phyloP scores from a whole-genome alignment of 2,797 vertebrate genomes.

The Bradypus variegatus region DNA sequence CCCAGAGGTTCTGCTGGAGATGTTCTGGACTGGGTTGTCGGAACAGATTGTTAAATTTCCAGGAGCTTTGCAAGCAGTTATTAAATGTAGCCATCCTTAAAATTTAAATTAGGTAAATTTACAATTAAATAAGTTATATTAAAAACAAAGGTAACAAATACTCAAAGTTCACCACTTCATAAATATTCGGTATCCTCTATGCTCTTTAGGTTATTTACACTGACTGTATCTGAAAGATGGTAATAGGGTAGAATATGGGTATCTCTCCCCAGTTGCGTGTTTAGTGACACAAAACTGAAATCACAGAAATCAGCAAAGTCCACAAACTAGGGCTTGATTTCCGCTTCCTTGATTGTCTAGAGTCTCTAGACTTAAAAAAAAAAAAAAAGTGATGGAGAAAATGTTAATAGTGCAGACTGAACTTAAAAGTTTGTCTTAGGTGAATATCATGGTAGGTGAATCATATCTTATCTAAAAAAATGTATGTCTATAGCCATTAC shows the following conservation, averaged over 20 bases:
- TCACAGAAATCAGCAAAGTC: background rate
- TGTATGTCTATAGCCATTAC: background rate
- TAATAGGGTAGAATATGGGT: fast-evolving
- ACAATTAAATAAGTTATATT: background rate
- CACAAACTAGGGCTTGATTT: background rate
- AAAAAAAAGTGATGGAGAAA: background rate
- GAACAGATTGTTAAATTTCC: background rate
- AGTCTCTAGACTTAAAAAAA: background rate
- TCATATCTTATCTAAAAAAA: background rate
- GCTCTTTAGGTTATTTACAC: background rate
- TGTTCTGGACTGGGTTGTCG: background rate
- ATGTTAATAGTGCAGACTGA: background rate
- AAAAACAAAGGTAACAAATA: background rate
- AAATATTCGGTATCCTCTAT: background rate
- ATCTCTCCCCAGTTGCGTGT: background rate
- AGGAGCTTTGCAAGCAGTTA: background rate
- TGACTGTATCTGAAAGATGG: background rate
- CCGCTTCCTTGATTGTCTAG: background rate
- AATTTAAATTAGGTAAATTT: background rate
- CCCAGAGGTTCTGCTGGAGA: no score
- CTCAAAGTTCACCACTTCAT: background rate
- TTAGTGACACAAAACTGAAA: background rate
- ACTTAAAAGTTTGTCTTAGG: background rate
- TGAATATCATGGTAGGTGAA: background rate
- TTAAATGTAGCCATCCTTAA: background rate